phyloP scores from a whole-genome alignment of 2,797 vertebrate species.

The Sebastolobus altivelis region DNA sequence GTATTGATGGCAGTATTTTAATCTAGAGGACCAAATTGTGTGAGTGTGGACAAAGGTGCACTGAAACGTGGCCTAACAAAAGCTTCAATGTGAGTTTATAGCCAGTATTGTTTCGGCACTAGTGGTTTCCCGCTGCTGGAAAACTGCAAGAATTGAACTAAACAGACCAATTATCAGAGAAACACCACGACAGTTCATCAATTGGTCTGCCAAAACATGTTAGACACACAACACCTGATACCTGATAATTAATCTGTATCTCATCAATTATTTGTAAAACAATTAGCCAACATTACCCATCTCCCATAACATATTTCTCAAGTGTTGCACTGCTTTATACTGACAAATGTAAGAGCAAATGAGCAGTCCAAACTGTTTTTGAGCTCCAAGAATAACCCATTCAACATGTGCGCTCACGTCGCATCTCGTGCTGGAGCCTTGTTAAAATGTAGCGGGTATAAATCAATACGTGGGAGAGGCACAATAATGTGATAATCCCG shows the following conservation, averaged over 20 bases:
- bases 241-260: constrained; percentile 18
- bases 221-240: constrained; percentile 11
- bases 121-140: neutral
- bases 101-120: neutral
- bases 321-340: neutral
- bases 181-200: constrained; percentile 1
- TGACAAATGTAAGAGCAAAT: constrained; percentile 60
- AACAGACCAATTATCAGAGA: constrained; percentile 40
- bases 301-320: constrained; percentile 2
- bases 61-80: constrained; percentile 27
- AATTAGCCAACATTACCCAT: neutral
- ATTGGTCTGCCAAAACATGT: neutral
- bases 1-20: constrained; percentile 53
- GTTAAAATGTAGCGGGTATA: constrained; percentile 73
- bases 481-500: constrained; percentile 84
- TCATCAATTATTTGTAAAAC: constrained; percentile 22
- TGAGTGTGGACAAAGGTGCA: constrained; percentile 40
- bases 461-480: constrained; percentile 81
- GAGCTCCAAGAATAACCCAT: constrained; percentile 59
- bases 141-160: constrained; percentile 19
- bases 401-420: constrained; percentile 49
- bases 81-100: constrained; percentile 11
- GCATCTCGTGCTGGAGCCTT: constrained; percentile 56
- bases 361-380: constrained; percentile 69
- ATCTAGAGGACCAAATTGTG: constrained; percentile 31